phyloP scores from a whole-genome alignment of 2,888 invertebrate species.

The Scelioninae gen. 2 region DNA sequence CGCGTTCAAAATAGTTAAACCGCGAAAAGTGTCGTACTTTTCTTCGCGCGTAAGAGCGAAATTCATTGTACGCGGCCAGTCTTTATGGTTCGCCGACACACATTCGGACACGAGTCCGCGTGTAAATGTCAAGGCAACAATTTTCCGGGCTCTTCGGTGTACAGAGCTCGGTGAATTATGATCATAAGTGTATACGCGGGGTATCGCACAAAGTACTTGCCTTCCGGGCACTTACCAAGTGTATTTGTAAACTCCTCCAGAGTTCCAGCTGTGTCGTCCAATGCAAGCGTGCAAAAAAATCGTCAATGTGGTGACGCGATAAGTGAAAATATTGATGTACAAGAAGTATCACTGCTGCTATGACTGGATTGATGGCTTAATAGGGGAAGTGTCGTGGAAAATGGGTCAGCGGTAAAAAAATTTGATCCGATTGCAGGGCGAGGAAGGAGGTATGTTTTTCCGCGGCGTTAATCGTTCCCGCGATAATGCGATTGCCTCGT shows the following conservation, averaged over 20 bases:
- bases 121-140: slow-evolving; percentile 41
- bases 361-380: slow-evolving; percentile 47
- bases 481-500: slow-evolving; percentile 23
- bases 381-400: slow-evolving; percentile 32
- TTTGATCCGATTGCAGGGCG: slow-evolving; percentile 12
- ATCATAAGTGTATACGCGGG: slow-evolving; percentile 43
- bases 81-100: slow-evolving; percentile 14
- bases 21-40: slow-evolving; percentile 2
- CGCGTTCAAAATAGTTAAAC: slow-evolving; percentile 16
- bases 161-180: slow-evolving; percentile 41
- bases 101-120: slow-evolving; percentile 40
- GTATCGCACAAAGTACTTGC: slow-evolving; percentile 57
- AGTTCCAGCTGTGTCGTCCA: slow-evolving; percentile 70
- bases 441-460: too few species aligned
- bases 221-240: slow-evolving; percentile 69
- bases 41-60: neutral
- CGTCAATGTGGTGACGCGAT: slow-evolving; percentile 54
- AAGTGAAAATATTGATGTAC: slow-evolving; percentile 57
- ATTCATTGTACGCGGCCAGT: slow-evolving; percentile 17
- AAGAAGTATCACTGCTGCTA: slow-evolving; percentile 35
- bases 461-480: slow-evolving; percentile 5
- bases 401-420: slow-evolving; percentile 34
- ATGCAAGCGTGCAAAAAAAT: slow-evolving; percentile 66
- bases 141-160: slow-evolving; percentile 38
- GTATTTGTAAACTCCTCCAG: slow-evolving; percentile 73